Evolutionary conservation across 2,888 invertebrate genomes (phyloP), one percentile per base, ranked within the genome.

Genomic region (Papilio gigon): DNA sequence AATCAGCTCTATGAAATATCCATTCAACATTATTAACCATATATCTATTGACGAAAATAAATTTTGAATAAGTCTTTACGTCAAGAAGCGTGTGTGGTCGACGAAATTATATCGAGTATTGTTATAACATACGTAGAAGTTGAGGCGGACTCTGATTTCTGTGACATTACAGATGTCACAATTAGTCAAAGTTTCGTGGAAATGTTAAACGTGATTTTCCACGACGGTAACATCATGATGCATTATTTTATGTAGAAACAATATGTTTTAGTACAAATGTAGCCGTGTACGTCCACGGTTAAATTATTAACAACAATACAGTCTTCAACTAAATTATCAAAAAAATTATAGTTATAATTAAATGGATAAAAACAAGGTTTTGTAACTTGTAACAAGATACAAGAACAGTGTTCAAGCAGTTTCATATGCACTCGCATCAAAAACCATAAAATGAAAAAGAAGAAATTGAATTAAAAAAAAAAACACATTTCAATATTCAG

Each of bases 131-230:
- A 20, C 11, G n/a, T 27, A 5, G 5, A 25, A 25, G 12, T 2
- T 50, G 50, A 50, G 50, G 14, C 50, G 25, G 25, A 27, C 25
- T 14, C 12, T 47, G 12, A 47, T 50, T 50, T 50, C 50, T 27
- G 8, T 14, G 50, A 50, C 25, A 27, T 27, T 27, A 50, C n/a
- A 1, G 27, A 27, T 25, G 27, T 53, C 30, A 30, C 20, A 5
- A 1, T 30, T 9, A 30, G n/a, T 30, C 17, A 53, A n/a, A n/a
- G 27, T n/a, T 53, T 30, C 30, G 5, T 30, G n/a, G 30, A 27
- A 53, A 50, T 50, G 1, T n/a, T 30, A n/a, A 40, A n/a, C 2
- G 40, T 40, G 8, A 14, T n/a, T n/a, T n/a, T 40, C 14, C 40
- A 40, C n/a, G n/a, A 1, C n/a, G 5, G 40, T n/a, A 14, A 40